Percentiles rank a stretch among this genome's conserved stretches.
These are phyloP conservation scores for Acridotheres tristis DNA, from an alignment of 2,797 vertebrate genomes.

Conservation along the genomic window DNA sequence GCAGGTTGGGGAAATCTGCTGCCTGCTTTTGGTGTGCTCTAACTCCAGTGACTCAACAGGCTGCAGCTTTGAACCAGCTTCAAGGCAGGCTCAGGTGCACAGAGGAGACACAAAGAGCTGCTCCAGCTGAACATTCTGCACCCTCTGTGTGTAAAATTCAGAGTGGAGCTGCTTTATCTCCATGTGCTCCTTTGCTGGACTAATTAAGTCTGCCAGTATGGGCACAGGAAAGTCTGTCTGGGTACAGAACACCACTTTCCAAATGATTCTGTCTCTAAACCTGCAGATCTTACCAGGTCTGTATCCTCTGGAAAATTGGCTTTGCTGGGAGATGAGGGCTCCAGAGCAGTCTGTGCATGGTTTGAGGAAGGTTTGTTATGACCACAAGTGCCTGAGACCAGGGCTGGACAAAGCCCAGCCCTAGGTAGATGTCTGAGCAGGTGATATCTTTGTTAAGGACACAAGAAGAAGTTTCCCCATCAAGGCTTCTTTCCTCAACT, in stretches of 20 bases:
- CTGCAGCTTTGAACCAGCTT: background rate
- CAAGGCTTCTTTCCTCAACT: background rate
- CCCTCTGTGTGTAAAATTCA: background rate
- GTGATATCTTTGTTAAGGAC: background rate
- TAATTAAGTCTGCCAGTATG: background rate
- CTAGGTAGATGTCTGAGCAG: background rate
- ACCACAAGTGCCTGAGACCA: background rate
- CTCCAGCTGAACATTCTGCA: background rate
- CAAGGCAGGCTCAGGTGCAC: background rate
- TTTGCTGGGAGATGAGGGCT: background rate
- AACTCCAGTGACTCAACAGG: background rate
- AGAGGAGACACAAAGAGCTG: background rate
- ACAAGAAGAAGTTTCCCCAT: background rate
- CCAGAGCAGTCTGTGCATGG: background rate
- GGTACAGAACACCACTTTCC: background rate
- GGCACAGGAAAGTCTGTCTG: background rate
- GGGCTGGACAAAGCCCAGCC: background rate
- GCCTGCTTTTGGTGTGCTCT: background rate
- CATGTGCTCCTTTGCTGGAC: background rate
- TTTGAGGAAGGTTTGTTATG: background rate
- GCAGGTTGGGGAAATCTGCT: background rate
- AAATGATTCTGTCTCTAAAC: background rate
- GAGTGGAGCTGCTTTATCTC: background rate
- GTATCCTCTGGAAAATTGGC: background rate
- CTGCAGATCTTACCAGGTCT: background rate